Evolutionary conservation across 2,797 vertebrate species (phyloP), one percentile per base, ranked within the genome.

Genomic region (Gallinago solitaria): DNA sequence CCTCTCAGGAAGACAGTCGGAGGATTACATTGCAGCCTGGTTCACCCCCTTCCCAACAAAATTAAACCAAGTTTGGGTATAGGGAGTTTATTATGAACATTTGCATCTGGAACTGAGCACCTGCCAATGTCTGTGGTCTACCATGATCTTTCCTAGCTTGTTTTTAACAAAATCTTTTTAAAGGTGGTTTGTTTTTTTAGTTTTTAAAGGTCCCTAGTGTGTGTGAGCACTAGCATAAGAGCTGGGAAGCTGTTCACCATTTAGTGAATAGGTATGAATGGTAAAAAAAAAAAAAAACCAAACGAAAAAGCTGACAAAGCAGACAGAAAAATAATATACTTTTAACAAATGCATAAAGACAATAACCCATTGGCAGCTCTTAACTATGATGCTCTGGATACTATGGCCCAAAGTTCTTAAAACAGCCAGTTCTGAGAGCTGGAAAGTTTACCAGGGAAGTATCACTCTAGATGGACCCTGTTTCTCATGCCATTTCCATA

Each of bases 211-310:
- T 30, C 5, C 28, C 50, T 45, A 33, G 18, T 45, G 27, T 8
- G 9, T 45, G 21, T 33, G 23, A 64, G 10, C 0, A 1, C 17
- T 51, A 41, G 4, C 1, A 1, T 8, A 35, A 61, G 48, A 51
- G 54, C 77, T 65, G 50, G 56, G 59, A 64, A 41, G 17, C 45
- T 12, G 12, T 37, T 73, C 28, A 50, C 20, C 32, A 10, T 54
- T 32, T 37, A 57, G 16, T 39, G 28, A 28, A 35, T 35, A 10
- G 47, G 18, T 56, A 25, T 5, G 19, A 13, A 24, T 60, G 25
- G 45, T 27, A 4, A 45, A 45, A 45, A 45, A 11, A 45, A 20
- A 45, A 43, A 45, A 13, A 9, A 25, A 37, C n/a, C n/a, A 19
- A 13, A 5, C 9, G 16, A 13, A 30, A 32, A 30, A 53, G 27